These are phyloP conservation scores for Cherax quadricarinatus DNA, from an alignment of 1,140 invertebrate species.

Conservation along the genomic window DNA sequence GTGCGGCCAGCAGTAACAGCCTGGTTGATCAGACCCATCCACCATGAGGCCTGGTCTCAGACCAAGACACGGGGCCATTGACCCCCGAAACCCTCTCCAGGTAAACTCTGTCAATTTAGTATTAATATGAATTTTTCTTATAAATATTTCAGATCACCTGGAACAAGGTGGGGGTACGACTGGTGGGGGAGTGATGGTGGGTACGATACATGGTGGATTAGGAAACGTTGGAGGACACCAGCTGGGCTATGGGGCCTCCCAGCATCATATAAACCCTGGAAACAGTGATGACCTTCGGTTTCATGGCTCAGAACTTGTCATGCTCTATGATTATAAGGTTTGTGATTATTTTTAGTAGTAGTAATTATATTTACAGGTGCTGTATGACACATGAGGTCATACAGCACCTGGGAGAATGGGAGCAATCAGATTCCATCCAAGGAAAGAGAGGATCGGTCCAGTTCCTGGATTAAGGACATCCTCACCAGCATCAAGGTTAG, in stretches of 20 bases:
- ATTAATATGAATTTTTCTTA: neutral
- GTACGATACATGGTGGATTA: slow-evolving; percentile 38
- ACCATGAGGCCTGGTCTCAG: too few species aligned
- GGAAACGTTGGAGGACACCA: slow-evolving; percentile 55
- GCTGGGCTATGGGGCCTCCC: slow-evolving; percentile 53
- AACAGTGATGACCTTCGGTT: slow-evolving; percentile 79
- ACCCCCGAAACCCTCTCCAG: too few species aligned
- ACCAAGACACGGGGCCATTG: too few species aligned
- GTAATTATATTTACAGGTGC: neutral
- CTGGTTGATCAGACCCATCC: too few species aligned
- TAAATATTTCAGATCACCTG: slow-evolving; percentile 64
- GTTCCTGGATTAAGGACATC: too few species aligned
- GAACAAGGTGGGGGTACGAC: slow-evolving; percentile 44
- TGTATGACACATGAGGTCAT: neutral
- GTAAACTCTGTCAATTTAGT: too few species aligned
- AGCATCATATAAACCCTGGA: slow-evolving; percentile 74
- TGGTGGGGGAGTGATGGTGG: slow-evolving; percentile 53
- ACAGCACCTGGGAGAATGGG: too few species aligned
- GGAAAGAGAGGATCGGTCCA: too few species aligned
- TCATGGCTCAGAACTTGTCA: slow-evolving; percentile 92
- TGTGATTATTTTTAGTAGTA: slow-evolving; percentile 22
- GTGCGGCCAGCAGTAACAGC: too few species aligned
- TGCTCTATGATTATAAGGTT: slow-evolving; percentile 95
- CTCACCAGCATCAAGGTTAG: too few species aligned
- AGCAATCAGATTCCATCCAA: too few species aligned